Percentiles rank a stretch among this genome's conserved stretches.
Conservation (phyloP, 2,888 invertebrate species). For the Thelaira solivaga region DNA sequence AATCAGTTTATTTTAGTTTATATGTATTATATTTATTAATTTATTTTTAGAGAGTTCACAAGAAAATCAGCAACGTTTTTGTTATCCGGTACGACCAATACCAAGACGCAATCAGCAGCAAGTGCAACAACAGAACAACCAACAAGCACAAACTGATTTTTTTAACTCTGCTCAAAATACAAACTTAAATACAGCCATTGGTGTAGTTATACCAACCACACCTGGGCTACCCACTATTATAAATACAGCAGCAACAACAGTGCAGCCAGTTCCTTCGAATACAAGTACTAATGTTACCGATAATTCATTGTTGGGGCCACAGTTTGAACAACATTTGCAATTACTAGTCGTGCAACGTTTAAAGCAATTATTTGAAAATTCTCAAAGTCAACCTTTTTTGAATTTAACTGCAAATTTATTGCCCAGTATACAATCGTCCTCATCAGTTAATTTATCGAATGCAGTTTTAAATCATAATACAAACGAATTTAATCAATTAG, state of each 20-base stretch:
- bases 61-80: slow-evolving; percentile 74
- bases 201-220: slow-evolving; percentile 74
- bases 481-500: slow-evolving; percentile 49
- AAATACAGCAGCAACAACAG: slow-evolving; percentile 44
- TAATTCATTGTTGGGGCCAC: slow-evolving; percentile 40
- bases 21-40: not conserved
- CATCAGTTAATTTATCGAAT: slow-evolving; percentile 47
- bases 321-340: slow-evolving; percentile 58
- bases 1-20: not conserved
- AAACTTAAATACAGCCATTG: slow-evolving; percentile 67
- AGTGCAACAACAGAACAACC: slow-evolving; percentile 58
- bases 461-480: slow-evolving; percentile 52
- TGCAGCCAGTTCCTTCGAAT: slow-evolving; percentile 34
- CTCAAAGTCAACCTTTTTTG: slow-evolving; percentile 50
- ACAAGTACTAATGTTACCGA: slow-evolving; percentile 5
- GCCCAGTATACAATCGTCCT: slow-evolving; percentile 45
- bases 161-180: slow-evolving; percentile 51
- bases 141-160: slow-evolving; percentile 55
- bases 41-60: slow-evolving; percentile 66
- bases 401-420: slow-evolving; percentile 55
- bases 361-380: slow-evolving; percentile 47
- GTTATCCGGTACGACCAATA: slow-evolving; percentile 76
- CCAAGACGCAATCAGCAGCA: slow-evolving; percentile 69
- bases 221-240: slow-evolving; percentile 63
- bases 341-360: slow-evolving; percentile 50